These are phyloP conservation scores for Lamproptera curius DNA, from an alignment of 2,888 invertebrate species.

Conservation along the genomic window DNA sequence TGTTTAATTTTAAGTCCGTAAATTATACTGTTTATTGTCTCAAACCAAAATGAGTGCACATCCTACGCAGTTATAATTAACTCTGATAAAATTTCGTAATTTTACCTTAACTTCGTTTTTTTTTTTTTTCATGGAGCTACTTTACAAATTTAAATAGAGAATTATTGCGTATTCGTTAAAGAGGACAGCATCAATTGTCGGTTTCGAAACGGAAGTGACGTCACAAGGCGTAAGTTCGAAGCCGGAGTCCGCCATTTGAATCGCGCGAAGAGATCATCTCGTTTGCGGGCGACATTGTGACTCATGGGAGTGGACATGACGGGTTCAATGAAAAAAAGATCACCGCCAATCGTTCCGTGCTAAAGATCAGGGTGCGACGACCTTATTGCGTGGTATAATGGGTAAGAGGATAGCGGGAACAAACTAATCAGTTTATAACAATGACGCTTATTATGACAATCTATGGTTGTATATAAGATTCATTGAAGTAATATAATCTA, in stretches of 20 bases:
- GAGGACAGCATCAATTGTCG: no score
- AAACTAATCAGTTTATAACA: not conserved
- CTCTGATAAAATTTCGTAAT: no score
- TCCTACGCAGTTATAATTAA: no score
- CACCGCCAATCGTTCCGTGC: conserved; percentile 62
- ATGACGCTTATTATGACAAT: not conserved
- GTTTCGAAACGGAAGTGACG: not conserved
- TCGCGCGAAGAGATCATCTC: conserved; percentile 30
- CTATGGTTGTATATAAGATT: not conserved
- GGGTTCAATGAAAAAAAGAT: conserved; percentile 62
- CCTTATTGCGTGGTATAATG: conserved; percentile 39
- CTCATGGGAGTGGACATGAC: conserved; percentile 43
- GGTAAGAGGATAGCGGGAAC: conserved; percentile 31
- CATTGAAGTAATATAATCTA: no score
- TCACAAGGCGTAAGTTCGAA: conserved; percentile 1
- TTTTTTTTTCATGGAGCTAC: no score
- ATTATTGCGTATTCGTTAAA: no score
- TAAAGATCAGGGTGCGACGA: conserved; percentile 71
- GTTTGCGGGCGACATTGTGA: conserved; percentile 27
- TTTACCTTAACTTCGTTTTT: no score
- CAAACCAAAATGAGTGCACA: no score
- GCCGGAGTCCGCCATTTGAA: conserved; percentile 15
- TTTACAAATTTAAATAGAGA: no score
- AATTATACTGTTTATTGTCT: no score
- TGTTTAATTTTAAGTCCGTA: no score